Evolutionary conservation across 2,797 vertebrate genomes (phyloP).

Genomic region (Catharus ustulatus): DNA sequence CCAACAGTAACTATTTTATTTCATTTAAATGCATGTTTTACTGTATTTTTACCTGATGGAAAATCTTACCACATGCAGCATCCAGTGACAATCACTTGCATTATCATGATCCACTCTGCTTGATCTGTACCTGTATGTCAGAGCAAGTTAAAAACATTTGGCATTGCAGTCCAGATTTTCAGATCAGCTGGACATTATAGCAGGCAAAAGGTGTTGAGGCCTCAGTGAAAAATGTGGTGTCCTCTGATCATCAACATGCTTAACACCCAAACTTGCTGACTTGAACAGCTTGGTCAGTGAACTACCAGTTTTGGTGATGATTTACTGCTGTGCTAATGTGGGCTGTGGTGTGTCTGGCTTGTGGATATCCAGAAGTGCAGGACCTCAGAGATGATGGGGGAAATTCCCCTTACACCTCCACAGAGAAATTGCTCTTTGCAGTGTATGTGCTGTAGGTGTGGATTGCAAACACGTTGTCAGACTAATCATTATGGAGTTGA

Average conservation of each 20-base stretch:
- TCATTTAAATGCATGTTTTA: neutral
- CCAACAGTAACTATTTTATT: neutral
- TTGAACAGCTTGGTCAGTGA: neutral
- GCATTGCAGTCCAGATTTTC: neutral
- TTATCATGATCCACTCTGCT: neutral
- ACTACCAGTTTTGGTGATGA: neutral
- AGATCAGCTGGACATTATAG: neutral
- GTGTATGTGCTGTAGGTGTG: rapidly evolving
- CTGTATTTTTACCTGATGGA: neutral
- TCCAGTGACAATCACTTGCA: neutral
- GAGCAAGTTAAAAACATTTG: neutral
- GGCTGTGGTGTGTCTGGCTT: neutral
- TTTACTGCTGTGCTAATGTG: rapidly evolving
- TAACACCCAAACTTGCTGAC: neutral
- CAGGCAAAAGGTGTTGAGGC: neutral
- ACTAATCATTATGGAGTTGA: neutral
- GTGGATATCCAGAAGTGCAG: neutral
- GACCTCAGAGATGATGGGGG: neutral
- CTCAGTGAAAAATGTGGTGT: neutral
- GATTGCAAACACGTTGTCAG: neutral
- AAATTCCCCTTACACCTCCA: neutral
- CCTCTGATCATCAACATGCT: neutral
- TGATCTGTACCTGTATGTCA: neutral
- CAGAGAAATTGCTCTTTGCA: neutral
- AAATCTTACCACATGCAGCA: neutral